These are phyloP conservation scores for Druon quercuslanigerum DNA, from an alignment of 1,140 invertebrate species.

Conservation along the genomic window DNA sequence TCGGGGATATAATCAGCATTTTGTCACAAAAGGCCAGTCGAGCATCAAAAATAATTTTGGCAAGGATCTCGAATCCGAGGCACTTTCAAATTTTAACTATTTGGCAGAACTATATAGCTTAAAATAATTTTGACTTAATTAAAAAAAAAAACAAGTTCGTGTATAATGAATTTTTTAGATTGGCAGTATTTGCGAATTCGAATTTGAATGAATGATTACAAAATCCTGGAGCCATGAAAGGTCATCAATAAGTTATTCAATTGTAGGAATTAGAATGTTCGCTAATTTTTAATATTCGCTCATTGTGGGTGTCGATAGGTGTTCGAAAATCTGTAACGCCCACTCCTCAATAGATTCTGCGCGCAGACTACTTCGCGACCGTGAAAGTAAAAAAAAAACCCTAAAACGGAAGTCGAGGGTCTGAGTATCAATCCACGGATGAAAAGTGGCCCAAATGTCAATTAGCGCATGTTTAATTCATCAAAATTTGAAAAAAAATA, in stretches of 20 bases:
- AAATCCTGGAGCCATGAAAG: not conserved
- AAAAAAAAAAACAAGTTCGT: too few relatives aligned
- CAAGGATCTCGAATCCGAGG: too few relatives aligned
- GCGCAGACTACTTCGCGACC: not conserved
- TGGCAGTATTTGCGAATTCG: not conserved
- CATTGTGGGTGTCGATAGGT: not conserved
- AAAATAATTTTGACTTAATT: not conserved
- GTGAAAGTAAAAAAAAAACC: not conserved
- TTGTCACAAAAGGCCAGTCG: too few relatives aligned
- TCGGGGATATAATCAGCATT: too few relatives aligned
- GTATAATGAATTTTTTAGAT: not conserved
- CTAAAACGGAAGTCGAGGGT: constrained; percentile 14
- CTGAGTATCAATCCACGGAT: not conserved
- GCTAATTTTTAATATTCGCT: constrained; percentile 3
- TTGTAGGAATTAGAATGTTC: not conserved
- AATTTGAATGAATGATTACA: not conserved
- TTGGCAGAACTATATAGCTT: not conserved
- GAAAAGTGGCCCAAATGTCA: not conserved
- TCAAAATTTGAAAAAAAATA: not conserved
- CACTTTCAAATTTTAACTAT: too few relatives aligned
- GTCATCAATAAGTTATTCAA: not conserved
- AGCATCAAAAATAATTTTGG: too few relatives aligned
- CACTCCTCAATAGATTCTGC: constrained; percentile 37
- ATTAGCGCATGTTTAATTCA: constrained; percentile 2
- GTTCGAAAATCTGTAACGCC: constrained; percentile 29